phyloP scores from a whole-genome alignment of 1,140 invertebrate species.

The Ips nitidus region DNA sequence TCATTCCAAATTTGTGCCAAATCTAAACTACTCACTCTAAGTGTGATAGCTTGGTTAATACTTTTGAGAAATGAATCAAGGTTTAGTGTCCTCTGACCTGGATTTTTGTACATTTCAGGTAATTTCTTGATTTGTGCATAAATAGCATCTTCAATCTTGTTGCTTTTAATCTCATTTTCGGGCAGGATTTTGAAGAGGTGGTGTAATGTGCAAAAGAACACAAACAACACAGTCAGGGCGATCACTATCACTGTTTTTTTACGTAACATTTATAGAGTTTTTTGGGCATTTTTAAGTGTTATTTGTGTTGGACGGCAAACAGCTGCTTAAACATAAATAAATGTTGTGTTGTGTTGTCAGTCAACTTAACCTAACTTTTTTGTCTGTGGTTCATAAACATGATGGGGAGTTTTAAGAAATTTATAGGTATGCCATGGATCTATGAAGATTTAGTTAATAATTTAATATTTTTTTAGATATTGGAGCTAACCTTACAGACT shows the following conservation, averaged over 20 bases:
- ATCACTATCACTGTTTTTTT: constrained; percentile 33
- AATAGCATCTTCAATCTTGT: constrained; percentile 18
- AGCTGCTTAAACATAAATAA: too few species aligned
- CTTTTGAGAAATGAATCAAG: constrained; percentile 6
- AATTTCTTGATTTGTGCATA: constrained; percentile 6
- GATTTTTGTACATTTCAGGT: not conserved
- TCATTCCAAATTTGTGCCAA: constrained; percentile 41
- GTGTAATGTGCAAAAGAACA: constrained; percentile 31
- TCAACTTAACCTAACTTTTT: too few species aligned
- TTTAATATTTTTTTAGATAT: constrained; percentile 66
- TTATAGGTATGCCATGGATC: too few species aligned
- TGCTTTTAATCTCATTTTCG: constrained; percentile 4
- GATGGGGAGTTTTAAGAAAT: too few species aligned
- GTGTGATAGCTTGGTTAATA: not conserved
- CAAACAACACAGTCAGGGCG: constrained; percentile 22
- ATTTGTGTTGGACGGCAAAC: too few species aligned
- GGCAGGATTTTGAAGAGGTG: constrained; percentile 31
- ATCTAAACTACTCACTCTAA: constrained; percentile 15
- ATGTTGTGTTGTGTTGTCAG: too few species aligned
- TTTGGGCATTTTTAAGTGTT: constrained; percentile 10
- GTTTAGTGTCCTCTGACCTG: not conserved
- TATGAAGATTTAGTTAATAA: too few species aligned
- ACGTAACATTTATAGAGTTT: constrained; percentile 37
- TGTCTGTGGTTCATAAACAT: too few species aligned
- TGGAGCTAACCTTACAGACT: constrained; percentile 88